Conservation (phyloP, 1,140 invertebrate species). For the Bombus confusus region DNA sequence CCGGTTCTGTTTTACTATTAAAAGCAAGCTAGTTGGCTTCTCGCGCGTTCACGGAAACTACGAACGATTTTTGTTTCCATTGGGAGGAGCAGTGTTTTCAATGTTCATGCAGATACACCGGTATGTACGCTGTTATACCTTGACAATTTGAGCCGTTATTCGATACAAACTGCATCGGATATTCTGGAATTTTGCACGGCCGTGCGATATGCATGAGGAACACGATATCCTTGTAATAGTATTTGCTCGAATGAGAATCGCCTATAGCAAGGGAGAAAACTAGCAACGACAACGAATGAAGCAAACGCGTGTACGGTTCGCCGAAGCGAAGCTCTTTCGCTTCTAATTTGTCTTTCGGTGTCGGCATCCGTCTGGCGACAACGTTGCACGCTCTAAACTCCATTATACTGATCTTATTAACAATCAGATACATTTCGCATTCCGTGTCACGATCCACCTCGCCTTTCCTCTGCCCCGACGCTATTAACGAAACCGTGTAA, state of each 20-base stretch:
- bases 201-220: slow-evolving; percentile 30
- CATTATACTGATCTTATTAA: slow-evolving; percentile 45
- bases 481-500: background rate
- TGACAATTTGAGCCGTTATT: slow-evolving; percentile 20
- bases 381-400: slow-evolving; percentile 22
- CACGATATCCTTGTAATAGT: slow-evolving; percentile 47
- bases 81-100: slow-evolving; percentile 4
- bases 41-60: background rate
- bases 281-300: slow-evolving; percentile 22
- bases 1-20: background rate
- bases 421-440: slow-evolving; percentile 28
- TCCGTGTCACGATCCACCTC: background rate
- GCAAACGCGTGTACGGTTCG: background rate
- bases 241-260: slow-evolving; percentile 39
- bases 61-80: slow-evolving; percentile 13
- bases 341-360: slow-evolving; percentile 43
- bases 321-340: slow-evolving; percentile 28
- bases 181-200: slow-evolving; percentile 22
- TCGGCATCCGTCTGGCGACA: background rate
- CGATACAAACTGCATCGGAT: slow-evolving; percentile 31
- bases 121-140: background rate
- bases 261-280: slow-evolving; percentile 8
- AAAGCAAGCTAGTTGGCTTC: background rate
- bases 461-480: background rate
- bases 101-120: background rate